Conservation (phyloP, 1,140 invertebrate genomes). For the Polypedilum pembai region DNA sequence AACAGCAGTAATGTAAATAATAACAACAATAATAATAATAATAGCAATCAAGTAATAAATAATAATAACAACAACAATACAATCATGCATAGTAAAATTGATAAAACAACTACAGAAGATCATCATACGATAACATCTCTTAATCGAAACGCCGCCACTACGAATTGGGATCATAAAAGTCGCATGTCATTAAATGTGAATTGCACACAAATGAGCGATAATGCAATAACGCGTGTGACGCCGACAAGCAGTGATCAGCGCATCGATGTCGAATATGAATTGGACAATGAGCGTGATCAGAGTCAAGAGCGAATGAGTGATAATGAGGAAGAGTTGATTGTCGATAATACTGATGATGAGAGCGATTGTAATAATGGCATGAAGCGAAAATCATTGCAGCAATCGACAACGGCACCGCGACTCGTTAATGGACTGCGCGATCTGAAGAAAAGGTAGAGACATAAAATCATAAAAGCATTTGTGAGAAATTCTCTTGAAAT, state of each 20-base stretch:
- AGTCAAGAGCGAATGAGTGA: slow-evolving; percentile 26
- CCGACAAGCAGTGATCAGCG: slow-evolving; percentile 30
- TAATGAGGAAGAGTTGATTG: slow-evolving; percentile 31
- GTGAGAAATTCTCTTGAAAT: neutral
- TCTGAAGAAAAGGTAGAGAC: slow-evolving; percentile 29
- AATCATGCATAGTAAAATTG: slow-evolving; percentile 27
- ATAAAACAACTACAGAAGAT: slow-evolving; percentile 29
- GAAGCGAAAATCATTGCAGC: neutral
- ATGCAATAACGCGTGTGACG: slow-evolving; percentile 28
- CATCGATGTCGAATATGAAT: slow-evolving; percentile 22
- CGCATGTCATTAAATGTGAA: neutral
- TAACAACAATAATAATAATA: slow-evolving; percentile 37
- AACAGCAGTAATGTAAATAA: slow-evolving; percentile 34
- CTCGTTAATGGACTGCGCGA: neutral
- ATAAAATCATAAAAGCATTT: neutral
- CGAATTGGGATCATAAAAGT: slow-evolving; percentile 22
- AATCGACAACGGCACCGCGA: neutral
- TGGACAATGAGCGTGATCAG: slow-evolving; percentile 23
- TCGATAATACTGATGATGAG: slow-evolving; percentile 29
- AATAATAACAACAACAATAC: slow-evolving; percentile 5
- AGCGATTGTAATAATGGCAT: neutral
- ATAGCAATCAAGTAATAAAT: slow-evolving; percentile 35
- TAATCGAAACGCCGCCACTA: neutral
- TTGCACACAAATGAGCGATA: neutral
- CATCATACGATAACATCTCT: slow-evolving; percentile 29